Conservation (phyloP, 2,113 vertebrate genomes). For the Motacilla tschutschensis region DNA sequence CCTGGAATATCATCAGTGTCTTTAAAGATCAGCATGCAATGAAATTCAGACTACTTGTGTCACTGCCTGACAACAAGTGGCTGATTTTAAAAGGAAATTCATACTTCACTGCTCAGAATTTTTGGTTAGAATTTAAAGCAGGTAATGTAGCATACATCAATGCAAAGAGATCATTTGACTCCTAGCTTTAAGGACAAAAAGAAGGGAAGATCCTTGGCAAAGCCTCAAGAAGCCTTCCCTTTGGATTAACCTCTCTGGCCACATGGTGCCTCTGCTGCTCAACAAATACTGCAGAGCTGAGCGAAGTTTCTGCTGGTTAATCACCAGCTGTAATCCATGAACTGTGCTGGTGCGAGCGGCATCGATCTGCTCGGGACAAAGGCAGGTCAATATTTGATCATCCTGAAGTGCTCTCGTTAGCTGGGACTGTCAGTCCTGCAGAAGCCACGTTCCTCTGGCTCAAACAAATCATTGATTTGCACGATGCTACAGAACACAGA, state of each 20-base stretch:
- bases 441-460: neutral
- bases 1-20: neutral
- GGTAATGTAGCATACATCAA: neutral
- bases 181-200: neutral
- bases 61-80: neutral
- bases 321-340: slow-evolving; percentile 36
- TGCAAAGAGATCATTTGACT: neutral
- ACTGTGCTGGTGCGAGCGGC: neutral
- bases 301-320: slow-evolving; percentile 17
- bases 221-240: neutral
- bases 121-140: neutral
- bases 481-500: neutral
- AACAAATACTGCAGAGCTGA: slow-evolving; percentile 12
- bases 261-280: slow-evolving; percentile 62
- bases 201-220: neutral
- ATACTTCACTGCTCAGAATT: neutral
- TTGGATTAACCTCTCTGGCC: slow-evolving; percentile 57
- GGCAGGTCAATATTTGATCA: slow-evolving; percentile 12
- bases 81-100: neutral
- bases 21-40: neutral
- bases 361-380: slow-evolving; percentile 5
- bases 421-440: neutral
- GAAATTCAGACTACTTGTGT: neutral
- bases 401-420: slow-evolving; percentile 20
- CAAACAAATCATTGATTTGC: neutral